Conservation (phyloP, 2,888 invertebrate species). For the Lydus trimaculatus region DNA sequence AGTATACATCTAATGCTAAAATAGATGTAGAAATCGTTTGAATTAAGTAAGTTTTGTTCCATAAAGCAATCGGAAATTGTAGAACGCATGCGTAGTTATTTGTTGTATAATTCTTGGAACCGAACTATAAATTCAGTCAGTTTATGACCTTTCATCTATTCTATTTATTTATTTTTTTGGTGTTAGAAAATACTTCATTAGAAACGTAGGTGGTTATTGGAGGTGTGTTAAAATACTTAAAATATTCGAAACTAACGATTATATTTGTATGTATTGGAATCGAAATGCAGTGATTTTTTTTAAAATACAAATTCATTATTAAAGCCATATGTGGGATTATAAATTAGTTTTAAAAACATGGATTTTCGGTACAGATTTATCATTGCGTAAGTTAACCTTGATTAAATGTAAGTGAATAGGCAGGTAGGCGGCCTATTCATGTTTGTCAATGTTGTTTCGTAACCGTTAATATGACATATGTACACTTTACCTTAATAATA, state of each 20-base stretch:
- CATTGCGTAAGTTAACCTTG: constrained; percentile 30
- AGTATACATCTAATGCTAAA: too few species aligned
- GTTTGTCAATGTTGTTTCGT: constrained; percentile 32
- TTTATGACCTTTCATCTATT: constrained; percentile 20
- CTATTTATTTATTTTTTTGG: constrained; percentile 10
- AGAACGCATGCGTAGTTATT: too few species aligned
- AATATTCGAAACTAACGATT: constrained; percentile 9
- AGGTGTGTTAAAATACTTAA: constrained; percentile 24
- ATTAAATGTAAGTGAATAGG: constrained; percentile 11
- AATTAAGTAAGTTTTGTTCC: neutral
- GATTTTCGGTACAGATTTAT: constrained; percentile 26
- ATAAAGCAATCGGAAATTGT: neutral
- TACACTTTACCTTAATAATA: constrained; percentile 4
- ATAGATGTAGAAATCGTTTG: neutral
- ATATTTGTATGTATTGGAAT: neutral
- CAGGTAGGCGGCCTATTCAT: constrained; percentile 30
- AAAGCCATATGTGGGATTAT: constrained; percentile 26
- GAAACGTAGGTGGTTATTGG: constrained; percentile 21
- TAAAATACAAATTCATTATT: constrained; percentile 13
- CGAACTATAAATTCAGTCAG: constrained; percentile 7
- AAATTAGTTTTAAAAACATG: constrained; percentile 26
- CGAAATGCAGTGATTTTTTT: constrained; percentile 10
- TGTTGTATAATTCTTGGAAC: neutral
- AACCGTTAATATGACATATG: constrained; percentile 28
- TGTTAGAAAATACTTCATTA: constrained; percentile 16